Evolutionary conservation across 1,140 invertebrate species (phyloP).

Genomic region (Drosophila punjabiensis): DNA sequence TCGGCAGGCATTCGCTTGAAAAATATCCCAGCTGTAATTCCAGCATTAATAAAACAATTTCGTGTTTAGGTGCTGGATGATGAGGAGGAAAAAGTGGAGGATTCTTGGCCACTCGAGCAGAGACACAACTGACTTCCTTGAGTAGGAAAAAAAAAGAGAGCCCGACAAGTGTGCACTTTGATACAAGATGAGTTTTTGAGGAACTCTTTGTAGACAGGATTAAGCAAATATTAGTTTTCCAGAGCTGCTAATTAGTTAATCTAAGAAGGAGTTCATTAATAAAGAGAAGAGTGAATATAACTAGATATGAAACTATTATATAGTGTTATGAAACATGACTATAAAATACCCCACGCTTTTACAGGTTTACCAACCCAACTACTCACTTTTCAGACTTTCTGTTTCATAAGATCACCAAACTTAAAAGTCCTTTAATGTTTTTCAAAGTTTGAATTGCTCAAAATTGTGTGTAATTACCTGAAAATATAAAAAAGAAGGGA

Average conservation of each 20-base stretch:
- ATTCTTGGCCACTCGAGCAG: conserved; percentile 29
- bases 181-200: neutral
- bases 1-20: conserved; percentile 26
- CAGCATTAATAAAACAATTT: conserved; percentile 51
- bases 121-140: conserved; percentile 46
- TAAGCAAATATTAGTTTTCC: neutral
- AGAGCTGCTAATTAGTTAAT: neutral
- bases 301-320: neutral
- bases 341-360: neutral
- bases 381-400: neutral
- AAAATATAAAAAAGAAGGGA: neutral
- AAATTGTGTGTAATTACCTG: conserved; percentile 24
- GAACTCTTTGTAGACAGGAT: neutral
- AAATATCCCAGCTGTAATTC: conserved; percentile 44
- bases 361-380: neutral
- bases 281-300: neutral
- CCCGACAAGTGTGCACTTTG: conserved; percentile 24
- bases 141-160: conserved; percentile 6
- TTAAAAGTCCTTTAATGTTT: neutral
- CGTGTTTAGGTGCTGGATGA: conserved; percentile 22
- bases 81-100: conserved; percentile 7
- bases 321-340: neutral
- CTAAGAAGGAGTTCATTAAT: neutral
- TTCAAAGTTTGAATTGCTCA: neutral
- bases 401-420: neutral